Percentiles rank a stretch among this genome's conserved stretches.
Conservation (phyloP, 2,888 invertebrate genomes). For the Terebella lapidaria region DNA sequence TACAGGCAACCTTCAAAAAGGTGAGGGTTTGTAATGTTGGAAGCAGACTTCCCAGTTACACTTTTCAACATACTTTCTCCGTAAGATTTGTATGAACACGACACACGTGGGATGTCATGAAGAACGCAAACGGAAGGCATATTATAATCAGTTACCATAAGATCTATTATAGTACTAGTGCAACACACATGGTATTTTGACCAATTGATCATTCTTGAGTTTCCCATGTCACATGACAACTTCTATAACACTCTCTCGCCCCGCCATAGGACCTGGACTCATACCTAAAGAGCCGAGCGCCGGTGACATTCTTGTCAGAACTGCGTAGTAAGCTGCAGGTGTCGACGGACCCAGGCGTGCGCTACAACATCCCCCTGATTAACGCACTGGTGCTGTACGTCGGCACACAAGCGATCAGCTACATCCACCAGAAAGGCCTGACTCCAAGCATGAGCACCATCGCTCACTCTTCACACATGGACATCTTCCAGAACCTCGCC, state of each 20-base stretch:
- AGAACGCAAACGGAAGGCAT: no score
- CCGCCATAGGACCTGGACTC: constrained; percentile 83
- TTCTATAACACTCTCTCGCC: no score
- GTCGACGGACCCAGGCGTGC: constrained; percentile 68
- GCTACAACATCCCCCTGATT: constrained; percentile 93
- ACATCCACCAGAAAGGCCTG: constrained; percentile 83
- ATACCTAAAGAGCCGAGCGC: constrained; percentile 87
- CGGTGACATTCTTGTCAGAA: constrained; percentile 92
- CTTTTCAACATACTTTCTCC: no score
- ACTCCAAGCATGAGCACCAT: constrained; percentile 97
- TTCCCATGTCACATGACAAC: no score
- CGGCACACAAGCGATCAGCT: constrained; percentile 90
- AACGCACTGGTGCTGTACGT: constrained; percentile 97
- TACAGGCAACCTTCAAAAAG: constrained; percentile 88
- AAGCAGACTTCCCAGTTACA: no score
- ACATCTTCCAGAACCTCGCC: constrained; percentile 98
- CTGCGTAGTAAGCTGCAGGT: constrained; percentile 79
- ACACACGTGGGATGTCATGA: no score
- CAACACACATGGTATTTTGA: no score
- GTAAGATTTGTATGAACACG: no score
- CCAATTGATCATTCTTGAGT: no score
- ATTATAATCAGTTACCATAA: no score
- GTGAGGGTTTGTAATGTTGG: no score
- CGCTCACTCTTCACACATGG: constrained; percentile 94
- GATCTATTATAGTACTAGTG: no score